Evolutionary conservation across 2,797 vertebrate genomes (phyloP), one percentile per base, ranked within the genome.

Genomic region (Diceros bicornis): DNA sequence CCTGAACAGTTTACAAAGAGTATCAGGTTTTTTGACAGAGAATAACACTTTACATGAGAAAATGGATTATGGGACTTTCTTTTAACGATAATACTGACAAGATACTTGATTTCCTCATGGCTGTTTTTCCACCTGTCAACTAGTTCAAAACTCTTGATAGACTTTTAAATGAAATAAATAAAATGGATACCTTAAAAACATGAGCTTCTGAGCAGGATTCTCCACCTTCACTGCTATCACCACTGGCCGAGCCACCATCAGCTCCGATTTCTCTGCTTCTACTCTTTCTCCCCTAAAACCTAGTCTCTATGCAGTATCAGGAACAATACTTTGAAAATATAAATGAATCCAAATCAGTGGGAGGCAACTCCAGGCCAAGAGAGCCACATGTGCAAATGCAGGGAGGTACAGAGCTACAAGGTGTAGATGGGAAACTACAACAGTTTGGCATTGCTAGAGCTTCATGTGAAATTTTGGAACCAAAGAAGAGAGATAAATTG

Each of bases 111-210:
- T 68, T 83, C 0, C 27, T 57, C 52, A n/a, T 82, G 32, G 9
- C 74, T 96, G 9, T 84, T 77, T 86, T 89, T 68, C 47, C 41
- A 72, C 12, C 44, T 92, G 18, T 37, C 41, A 55, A 75, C 10
- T 71, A 81, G 32, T 74, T 96, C 27, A 71, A 82, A 78, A n/a
- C 5, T 37, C 62, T 47, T 57, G 11, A 44, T 62, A 79, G 44
- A 11, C n/a, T 84, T 92, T 94, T 75, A 78, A 64, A 47, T 90
- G 44, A 84, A 78, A 84, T 75, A 41, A 47, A 34, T 77, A 64
- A 87, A 97, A 32, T 14, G 2, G 27, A 18, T 78, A n/a, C 34
- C 50, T 83, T 59, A 84, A 68, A 79, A 79, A 32, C 14, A 75
- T 6, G 85, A 59, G 29, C 86, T 14, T 79, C 37, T 34, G 37